Base-by-base conservation (phyloP, 2,797 vertebrate species). In the Eulemur coronatus region DNA sequence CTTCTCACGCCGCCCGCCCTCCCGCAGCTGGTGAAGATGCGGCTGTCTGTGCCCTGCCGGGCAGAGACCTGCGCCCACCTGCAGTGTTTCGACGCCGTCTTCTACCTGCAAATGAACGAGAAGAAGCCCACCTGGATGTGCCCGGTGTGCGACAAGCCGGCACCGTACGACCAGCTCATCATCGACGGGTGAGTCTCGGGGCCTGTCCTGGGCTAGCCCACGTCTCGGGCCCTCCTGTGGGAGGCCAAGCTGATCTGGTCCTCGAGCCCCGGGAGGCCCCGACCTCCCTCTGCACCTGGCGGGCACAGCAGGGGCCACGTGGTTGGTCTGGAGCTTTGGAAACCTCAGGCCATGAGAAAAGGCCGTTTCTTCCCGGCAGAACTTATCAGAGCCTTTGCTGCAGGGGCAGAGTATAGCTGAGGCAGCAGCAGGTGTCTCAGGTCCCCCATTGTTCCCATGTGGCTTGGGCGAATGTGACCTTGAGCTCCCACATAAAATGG, bases 31-130 rank as follows among this genome's bases (percentile, higher is more conserved):
- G 99, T 99, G 97, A 99, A 99, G 99, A 99, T 99, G 99, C 99
- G 99, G 14, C 98, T 99, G 24, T 99, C 99, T 0, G 99, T 99
- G 43, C 99, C 99, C 0, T 99, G 99, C 98, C 99, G 99, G 86
- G 99, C 99, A 0, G 98, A 99, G 98, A 99, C 99, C 89, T 99
- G 99, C 0, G 99, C 99, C 4, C 99, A 99, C 93, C 99, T 99
- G 96, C 99, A 99, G 98, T 99, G 99, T 99, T 99, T 99, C 98
- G 99, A 99, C 15, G 99, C 99, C 0, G 99, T 99, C 96, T 99
- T 99, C 98, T 99, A 99, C 98, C 99, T 99, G 97, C 99, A 99
- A 99, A 99, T 99, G 99, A 99, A 99, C 2, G 99, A 99, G 98
- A 99, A 99, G 98, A 99, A 99, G 95, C 99, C 99, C 94, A 99